These are phyloP conservation scores for Chrysopilus asiliformis DNA, from an alignment of 2,888 invertebrate genomes.

Conservation along the genomic window DNA sequence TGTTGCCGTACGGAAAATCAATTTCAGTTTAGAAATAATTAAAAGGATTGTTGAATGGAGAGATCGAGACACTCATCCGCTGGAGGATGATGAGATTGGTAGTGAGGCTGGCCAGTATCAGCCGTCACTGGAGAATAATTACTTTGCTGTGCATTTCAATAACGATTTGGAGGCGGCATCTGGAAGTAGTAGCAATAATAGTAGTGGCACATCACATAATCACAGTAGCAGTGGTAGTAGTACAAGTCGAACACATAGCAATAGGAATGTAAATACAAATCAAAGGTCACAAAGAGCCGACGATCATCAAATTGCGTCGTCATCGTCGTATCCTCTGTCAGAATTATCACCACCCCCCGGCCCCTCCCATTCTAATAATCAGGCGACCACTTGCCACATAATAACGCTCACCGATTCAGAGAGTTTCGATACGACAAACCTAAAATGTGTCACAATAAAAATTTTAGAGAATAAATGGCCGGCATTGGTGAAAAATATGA, in stretches of 20 bases:
- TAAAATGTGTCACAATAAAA: constrained; percentile 76
- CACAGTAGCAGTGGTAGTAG: constrained; percentile 13
- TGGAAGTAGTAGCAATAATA: constrained; percentile 5
- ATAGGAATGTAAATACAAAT: constrained; percentile 6
- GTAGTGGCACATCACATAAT: constrained; percentile 7
- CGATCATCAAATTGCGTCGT: constrained; percentile 4
- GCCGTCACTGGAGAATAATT: constrained; percentile 31
- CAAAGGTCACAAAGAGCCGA: constrained; percentile 3
- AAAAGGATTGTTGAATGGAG: constrained; percentile 83
- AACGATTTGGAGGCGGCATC: constrained; percentile 16
- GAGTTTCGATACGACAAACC: constrained; percentile 70
- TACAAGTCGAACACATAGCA: constrained; percentile 7
- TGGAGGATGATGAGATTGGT: constrained; percentile 44
- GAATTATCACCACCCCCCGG: neutral
- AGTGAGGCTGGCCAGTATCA: constrained; percentile 5
- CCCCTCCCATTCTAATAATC: neutral
- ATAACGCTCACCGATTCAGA: constrained; percentile 57
- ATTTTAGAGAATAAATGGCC: constrained; percentile 77
- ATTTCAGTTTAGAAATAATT: constrained; percentile 72
- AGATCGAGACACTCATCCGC: constrained; percentile 64
- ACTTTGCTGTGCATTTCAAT: constrained; percentile 32
- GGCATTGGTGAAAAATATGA: constrained; percentile 57
- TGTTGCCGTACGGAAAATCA: constrained; percentile 57
- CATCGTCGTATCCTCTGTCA: neutral
- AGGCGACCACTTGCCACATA: constrained; percentile 23